Base-by-base conservation (phyloP, 2,888 invertebrate species). In the Andrena bicolor region DNA sequence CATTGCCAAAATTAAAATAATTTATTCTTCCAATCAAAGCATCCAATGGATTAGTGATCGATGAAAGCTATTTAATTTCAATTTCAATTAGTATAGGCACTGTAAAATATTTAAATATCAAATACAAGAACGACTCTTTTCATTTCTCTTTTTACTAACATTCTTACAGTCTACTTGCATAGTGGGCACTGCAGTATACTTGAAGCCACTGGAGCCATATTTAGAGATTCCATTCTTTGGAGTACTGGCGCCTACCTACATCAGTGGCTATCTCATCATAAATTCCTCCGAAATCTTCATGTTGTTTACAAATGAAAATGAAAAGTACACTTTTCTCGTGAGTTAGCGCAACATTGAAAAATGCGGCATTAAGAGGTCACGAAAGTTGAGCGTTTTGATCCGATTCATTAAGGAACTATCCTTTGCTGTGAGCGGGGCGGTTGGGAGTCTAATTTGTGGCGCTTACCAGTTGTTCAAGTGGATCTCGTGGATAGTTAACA, bases 211-310 rank as follows among this genome's bases (percentile, higher is more conserved):
- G 16, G 80, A 87, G 26, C 84, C 85, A 23, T 86, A 89, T 49
- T 32, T 88, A 10, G 86, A 86, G 13, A 70, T 77, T 6, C 83
- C 87, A 32, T 30, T 71, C 30, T 86, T 90, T 32, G 83, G 88
- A 6, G 71, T 91, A 35, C 30, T 90, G 4, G 73, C 90, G 41
- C 91, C 92, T 16, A 78, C 90, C 1, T 90, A 90, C 49, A 51
- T 90, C 28, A 82, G 82, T 13, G 92, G 91, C 13, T 91, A 90
- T 58, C 87, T 92, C n/a, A 58, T 91, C 30, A 79, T 91, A n/a
- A 85, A 88, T 65, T 23, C 84, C 0, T 85, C 85, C 16, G 90
- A 90, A 20, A 83, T 91, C 16, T 77, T 69, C 6, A 30, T 75
- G 0, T 23, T 81, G n/a, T 35, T 66, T 6, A 60, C 77, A 26